A percentile compares a stretch with the other conserved stretches of the same genome.
Conservation (phyloP, 1,140 invertebrate species). For the Euschistus heros region DNA sequence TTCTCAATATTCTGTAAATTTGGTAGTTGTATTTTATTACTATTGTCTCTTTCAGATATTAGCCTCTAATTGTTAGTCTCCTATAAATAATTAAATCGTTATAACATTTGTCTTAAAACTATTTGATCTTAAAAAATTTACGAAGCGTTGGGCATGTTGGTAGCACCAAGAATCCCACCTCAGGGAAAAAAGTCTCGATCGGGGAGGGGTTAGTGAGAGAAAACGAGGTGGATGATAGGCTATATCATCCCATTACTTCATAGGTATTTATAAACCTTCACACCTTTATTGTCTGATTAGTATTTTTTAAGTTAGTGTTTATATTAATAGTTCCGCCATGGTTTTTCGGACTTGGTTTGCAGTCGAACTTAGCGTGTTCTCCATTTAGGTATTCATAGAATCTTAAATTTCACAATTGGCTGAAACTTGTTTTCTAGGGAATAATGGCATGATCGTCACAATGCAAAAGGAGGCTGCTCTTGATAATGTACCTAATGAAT, state of each 20-base stretch:
- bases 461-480: too few species aligned
- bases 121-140: too few species aligned
- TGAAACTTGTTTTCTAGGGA: not conserved
- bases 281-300: not conserved
- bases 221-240: conserved; percentile 25
- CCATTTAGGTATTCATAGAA: not conserved
- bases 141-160: too few species aligned
- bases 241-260: conserved; percentile 24
- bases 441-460: not conserved
- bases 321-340: not conserved
- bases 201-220: conserved; percentile 24
- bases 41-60: too few species aligned
- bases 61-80: too few species aligned
- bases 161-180: too few species aligned
- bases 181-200: conserved; percentile 6
- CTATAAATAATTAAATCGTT: too few species aligned
- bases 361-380: not conserved
- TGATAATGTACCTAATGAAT: not conserved
- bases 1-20: too few species aligned
- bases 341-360: not conserved
- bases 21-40: too few species aligned
- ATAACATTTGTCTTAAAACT: too few species aligned
- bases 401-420: conserved; percentile 8
- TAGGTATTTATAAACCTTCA: conserved; percentile 19
- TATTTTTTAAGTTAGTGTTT: not conserved